These are phyloP conservation scores for Galaxea fascicularis DNA, from an alignment of 92 coral and sea anemone species.

Conservation along the genomic window DNA sequence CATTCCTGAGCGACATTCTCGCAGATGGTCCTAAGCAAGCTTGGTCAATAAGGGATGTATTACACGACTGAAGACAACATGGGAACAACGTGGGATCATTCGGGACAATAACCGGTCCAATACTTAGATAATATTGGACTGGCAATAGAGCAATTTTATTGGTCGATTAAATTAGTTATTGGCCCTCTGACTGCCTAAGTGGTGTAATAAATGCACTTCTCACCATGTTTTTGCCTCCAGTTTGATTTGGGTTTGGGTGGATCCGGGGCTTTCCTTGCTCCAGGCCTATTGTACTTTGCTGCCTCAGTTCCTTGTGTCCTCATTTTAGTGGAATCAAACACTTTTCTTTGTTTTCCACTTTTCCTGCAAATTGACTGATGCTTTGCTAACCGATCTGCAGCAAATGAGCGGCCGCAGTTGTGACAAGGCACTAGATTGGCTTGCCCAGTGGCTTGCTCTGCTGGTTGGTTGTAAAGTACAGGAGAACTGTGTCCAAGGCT, in stretches of 20 bases:
- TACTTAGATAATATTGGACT: too few relatives aligned
- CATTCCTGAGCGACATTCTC: too few relatives aligned
- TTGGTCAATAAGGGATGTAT: too few relatives aligned
- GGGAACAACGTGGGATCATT: too few relatives aligned
- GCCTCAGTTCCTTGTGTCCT: slow-evolving; percentile 91
- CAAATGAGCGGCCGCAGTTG: slow-evolving; percentile 97
- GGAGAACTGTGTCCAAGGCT: slow-evolving; percentile 19
- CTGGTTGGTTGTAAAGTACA: slow-evolving; percentile 10
- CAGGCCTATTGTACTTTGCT: slow-evolving; percentile 74
- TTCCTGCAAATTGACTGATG: slow-evolving; percentile 80
- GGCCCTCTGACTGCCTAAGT: too few relatives aligned
- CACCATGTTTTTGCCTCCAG: slow-evolving; percentile 98
- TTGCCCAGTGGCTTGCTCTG: slow-evolving; percentile 36
- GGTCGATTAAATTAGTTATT: too few relatives aligned
- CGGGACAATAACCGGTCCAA: too few relatives aligned
- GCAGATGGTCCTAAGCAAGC: too few relatives aligned
- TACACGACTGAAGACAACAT: too few relatives aligned
- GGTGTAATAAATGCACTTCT: neutral
- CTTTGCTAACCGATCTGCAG: slow-evolving; percentile 83
- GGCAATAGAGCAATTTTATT: too few relatives aligned
- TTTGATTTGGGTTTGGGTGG: slow-evolving; percentile 80
- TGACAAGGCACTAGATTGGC: slow-evolving; percentile 75
- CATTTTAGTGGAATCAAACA: slow-evolving; percentile 87
- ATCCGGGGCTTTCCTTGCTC: slow-evolving; percentile 66
- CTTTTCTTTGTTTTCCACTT: slow-evolving; percentile 75